phyloP scores from a whole-genome alignment of 2,113 vertebrate species.

The Perca fluviatilis region DNA sequence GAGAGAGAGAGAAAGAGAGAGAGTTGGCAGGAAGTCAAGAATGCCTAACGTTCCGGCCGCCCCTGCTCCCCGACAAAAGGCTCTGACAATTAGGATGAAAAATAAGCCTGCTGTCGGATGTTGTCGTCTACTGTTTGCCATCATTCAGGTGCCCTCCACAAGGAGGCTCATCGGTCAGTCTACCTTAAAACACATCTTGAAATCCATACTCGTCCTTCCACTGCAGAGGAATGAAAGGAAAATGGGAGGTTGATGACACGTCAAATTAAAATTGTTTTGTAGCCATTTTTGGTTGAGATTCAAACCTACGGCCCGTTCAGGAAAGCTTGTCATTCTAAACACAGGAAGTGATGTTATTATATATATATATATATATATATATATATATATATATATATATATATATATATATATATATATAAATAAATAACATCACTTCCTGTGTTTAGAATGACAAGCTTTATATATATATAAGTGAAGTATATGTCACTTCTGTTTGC shows the following conservation, averaged over 20 bases:
- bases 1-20: slow-evolving; percentile 21
- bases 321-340: not conserved
- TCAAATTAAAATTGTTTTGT: not conserved
- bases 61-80: slow-evolving; percentile 82
- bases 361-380: too few species aligned
- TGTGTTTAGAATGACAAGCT: too few species aligned
- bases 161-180: not conserved
- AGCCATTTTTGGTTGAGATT: not conserved
- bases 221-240: not conserved
- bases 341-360: not conserved
- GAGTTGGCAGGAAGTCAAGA: slow-evolving; percentile 86
- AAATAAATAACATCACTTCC: too few species aligned
- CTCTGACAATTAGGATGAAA: slow-evolving; percentile 66
- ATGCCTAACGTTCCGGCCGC: slow-evolving; percentile 86
- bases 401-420: too few species aligned
- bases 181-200: slow-evolving; percentile 22
- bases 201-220: slow-evolving; percentile 5
- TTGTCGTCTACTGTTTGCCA: slow-evolving; percentile 19
- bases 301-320: not conserved
- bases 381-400: too few species aligned
- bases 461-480: too few species aligned
- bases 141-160: slow-evolving; percentile 36
- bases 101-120: slow-evolving; percentile 44
- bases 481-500: not conserved
- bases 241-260: not conserved